phyloP scores from a whole-genome alignment of 2,888 invertebrate genomes.

The Balanococcus diminutus region DNA sequence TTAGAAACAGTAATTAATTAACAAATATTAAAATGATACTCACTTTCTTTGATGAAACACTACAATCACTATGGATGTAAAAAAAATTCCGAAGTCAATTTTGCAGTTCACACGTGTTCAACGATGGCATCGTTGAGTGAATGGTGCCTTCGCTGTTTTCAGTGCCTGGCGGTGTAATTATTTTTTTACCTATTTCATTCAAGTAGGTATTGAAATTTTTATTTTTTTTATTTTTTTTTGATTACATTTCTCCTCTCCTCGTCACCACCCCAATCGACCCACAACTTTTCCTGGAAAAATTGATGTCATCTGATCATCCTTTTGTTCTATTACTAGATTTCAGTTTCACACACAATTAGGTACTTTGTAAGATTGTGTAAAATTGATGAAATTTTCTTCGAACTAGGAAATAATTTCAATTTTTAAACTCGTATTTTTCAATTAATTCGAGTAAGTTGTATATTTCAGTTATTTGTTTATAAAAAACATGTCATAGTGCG shows the following conservation, averaged over 20 bases:
- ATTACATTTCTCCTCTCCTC: not conserved
- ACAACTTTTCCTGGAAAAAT: not conserved
- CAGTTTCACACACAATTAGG: too few species aligned
- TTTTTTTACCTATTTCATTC: not conserved
- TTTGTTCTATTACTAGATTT: too few species aligned
- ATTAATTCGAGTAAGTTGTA: not conserved
- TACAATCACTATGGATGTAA: not conserved
- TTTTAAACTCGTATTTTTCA: not conserved
- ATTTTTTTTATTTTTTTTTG: too few species aligned
- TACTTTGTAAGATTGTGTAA: not conserved
- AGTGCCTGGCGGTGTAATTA: not conserved
- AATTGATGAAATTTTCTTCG: not conserved
- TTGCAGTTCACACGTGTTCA: conserved; percentile 26
- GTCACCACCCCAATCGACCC: not conserved
- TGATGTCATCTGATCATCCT: not conserved
- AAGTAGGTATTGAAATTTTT: too few species aligned
- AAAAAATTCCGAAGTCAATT: not conserved
- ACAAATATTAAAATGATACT: not conserved
- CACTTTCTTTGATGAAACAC: not conserved
- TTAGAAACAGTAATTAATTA: not conserved
- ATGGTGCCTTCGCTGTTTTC: not conserved
- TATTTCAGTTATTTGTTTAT: not conserved
- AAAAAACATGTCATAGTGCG: not conserved
- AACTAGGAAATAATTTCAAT: not conserved
- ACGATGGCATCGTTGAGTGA: conserved; percentile 6